phyloP scores from a whole-genome alignment of 2,797 vertebrate species.

The Danio aesculapii region DNA sequence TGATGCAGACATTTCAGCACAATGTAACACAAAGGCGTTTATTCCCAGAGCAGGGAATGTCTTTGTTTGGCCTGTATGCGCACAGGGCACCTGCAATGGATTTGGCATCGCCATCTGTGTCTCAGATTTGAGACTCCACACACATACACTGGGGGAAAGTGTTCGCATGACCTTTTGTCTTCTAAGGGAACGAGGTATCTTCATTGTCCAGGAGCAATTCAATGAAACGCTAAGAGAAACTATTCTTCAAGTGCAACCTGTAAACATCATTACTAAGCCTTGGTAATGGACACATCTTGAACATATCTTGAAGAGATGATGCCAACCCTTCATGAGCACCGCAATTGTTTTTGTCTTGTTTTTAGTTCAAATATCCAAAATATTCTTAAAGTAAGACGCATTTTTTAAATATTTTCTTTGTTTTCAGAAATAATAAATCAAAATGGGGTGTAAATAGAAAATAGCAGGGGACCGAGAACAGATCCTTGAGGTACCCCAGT shows the following conservation, averaged over 20 bases:
- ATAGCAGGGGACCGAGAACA: no score
- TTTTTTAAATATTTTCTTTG: no score
- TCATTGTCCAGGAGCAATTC: conserved; percentile 23
- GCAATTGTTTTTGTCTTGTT: no score
- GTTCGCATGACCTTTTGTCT: conserved; percentile 36
- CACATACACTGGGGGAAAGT: conserved; percentile 14
- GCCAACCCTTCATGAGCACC: no score
- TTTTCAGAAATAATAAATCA: no score
- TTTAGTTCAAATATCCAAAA: no score
- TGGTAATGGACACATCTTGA: no score
- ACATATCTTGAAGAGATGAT: no score
- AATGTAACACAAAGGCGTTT: conserved; percentile 12
- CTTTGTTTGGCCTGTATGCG: conserved; percentile 10
- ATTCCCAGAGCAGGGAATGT: conserved; percentile 22
- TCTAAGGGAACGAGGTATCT: conserved; percentile 17
- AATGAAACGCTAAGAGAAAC: neutral
- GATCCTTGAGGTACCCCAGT: no score
- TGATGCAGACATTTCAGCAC: conserved; percentile 39
- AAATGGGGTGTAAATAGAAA: no score
- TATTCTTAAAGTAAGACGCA: no score
- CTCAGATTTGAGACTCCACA: conserved; percentile 10
- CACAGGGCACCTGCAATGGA: conserved; percentile 41
- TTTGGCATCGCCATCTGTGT: conserved; percentile 47
- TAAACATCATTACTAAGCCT: no score
- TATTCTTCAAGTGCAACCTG: neutral